Evolutionary conservation across 2,113 vertebrate genomes (phyloP), one percentile per base, ranked within the genome.

Genomic region (Crypturellus undulatus): DNA sequence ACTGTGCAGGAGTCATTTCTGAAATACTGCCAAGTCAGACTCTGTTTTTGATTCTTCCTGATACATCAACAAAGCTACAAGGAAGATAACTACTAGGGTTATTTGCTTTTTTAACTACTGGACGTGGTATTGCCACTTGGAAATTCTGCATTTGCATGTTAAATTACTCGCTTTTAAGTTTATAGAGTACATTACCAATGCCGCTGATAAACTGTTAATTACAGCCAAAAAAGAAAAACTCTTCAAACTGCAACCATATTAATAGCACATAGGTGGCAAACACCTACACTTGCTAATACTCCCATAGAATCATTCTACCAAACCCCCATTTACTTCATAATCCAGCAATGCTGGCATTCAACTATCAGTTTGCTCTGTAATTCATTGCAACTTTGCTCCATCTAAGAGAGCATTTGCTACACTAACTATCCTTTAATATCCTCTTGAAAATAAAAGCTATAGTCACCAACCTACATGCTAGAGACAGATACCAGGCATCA

Each of bases 161-260:
- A 90, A 93, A 94, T 92, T 96, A 79, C 79, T 92, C 93, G 64
- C 83, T 88, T 90, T 90, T 88, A 83, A 24, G 83, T 88, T 94
- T 80, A 96, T 30, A 75, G 76, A 90, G 72, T 8, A 12, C 83
- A 76, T 96, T 93, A 92, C 75, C 89, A 94, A 51, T 71, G 56
- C 56, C 90, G 64, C 38, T 90, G 78, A 90, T 90, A 94, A 96
- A 95, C 51, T 52, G 13, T 52, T 52, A 52, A 52, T 26, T 52
- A 26, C 24, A 26, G 25, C 51, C 51, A 52, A 52, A 52, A 52
- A 52, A 52, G 6, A 24, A 26, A 26, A 52, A 17, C 24, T 52
- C 51, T 52, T 52, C 51, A 26, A 52, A 52, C 25, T 52, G 26
- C 25, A 26, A 14, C 51, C 51, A 52, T 26, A 52, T 52, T 52